phyloP scores from a whole-genome alignment of 2,113 vertebrate species.

The Gambusia holbrooki region DNA sequence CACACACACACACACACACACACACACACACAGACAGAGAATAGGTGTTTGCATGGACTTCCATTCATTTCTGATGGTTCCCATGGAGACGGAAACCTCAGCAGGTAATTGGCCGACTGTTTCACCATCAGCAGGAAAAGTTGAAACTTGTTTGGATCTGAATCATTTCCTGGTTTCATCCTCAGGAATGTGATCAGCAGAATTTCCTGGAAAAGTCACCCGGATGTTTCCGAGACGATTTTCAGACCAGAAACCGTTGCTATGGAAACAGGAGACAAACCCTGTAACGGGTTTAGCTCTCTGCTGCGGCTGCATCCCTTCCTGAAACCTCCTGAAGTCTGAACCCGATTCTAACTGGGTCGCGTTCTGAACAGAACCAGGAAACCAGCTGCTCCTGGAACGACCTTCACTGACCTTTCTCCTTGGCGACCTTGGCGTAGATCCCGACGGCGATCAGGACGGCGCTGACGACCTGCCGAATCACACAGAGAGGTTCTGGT shows the following conservation, averaged over 20 bases:
- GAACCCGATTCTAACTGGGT: not conserved
- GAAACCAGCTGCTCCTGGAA: not conserved
- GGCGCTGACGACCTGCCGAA: slow-evolving; percentile 81
- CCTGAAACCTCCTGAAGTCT: not conserved
- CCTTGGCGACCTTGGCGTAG: slow-evolving; percentile 84
- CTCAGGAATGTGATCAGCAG: slow-evolving; percentile 27
- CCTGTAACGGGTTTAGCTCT: no score
- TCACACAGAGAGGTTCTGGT: slow-evolving; percentile 1
- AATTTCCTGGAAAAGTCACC: not conserved
- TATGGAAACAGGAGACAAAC: no score
- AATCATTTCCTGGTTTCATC: not conserved
- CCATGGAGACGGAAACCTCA: not conserved
- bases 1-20: slow-evolving; percentile 10
- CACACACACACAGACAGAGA: no score
- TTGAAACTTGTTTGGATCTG: slow-evolving; percentile 36
- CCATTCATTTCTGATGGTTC: not conserved
- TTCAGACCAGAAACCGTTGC: no score
- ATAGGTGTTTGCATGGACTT: no score
- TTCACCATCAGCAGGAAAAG: not conserved
- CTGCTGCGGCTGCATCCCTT: no score
- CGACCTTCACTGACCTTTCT: slow-evolving; percentile 69
- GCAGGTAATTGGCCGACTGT: not conserved
- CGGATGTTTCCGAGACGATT: no score
- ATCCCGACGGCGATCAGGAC: slow-evolving; percentile 80
- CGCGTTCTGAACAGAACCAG: not conserved